Evolutionary conservation across 2,113 vertebrate species (phyloP).

Genomic region (Oreochromis aureus): DNA sequence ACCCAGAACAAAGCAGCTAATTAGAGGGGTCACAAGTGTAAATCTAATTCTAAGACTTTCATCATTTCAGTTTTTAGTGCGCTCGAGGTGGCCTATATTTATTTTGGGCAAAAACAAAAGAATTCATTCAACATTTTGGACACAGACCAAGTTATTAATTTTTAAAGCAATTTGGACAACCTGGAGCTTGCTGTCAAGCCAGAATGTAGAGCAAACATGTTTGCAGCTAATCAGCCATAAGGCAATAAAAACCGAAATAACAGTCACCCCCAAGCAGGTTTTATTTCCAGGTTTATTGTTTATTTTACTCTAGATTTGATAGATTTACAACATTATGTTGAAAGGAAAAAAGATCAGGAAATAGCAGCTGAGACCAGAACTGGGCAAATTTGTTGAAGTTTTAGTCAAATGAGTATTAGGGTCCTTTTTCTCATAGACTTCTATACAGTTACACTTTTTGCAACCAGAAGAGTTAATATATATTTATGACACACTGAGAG

Average conservation of each 20-base stretch:
- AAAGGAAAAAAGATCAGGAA: not conserved
- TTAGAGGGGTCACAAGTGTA: not conserved
- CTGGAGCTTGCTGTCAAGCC: not conserved
- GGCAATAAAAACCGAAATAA: not conserved
- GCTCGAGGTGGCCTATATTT: not conserved
- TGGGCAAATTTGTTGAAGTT: not conserved
- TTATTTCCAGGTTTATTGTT: not conserved
- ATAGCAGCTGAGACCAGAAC: not conserved
- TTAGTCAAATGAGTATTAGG: not conserved
- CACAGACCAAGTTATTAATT: not conserved
- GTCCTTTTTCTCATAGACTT: not conserved
- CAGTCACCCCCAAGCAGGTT: not conserved
- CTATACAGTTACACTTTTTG: not conserved
- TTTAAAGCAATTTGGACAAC: not conserved
- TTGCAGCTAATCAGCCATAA: not conserved
- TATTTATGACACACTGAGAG: not conserved
- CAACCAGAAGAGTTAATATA: not conserved
- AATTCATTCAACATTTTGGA: not conserved
- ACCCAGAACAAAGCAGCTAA: not conserved
- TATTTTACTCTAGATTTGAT: not conserved
- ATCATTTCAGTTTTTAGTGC: not conserved
- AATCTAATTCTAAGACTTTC: not conserved
- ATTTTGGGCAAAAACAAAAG: not conserved
- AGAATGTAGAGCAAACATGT: not conserved
- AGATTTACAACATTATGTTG: not conserved